Conservation (phyloP, 2,113 vertebrate genomes). For the Rana temporaria region DNA sequence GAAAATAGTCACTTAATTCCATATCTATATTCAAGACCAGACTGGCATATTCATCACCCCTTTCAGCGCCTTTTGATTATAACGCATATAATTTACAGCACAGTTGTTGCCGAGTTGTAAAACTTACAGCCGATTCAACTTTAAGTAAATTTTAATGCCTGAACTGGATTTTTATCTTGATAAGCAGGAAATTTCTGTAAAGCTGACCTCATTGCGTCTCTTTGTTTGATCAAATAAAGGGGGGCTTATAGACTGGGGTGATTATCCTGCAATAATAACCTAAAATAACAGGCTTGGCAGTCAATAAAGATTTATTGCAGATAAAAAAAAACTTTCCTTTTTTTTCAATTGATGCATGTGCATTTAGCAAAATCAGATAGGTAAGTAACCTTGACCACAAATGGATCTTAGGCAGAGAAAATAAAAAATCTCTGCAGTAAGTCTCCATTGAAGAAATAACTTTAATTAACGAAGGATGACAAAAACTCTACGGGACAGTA, state of each 20-base stretch:
- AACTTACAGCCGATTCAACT: constrained; percentile 10
- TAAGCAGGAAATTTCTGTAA: constrained; percentile 61
- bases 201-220: constrained; percentile 68
- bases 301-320: constrained; percentile 66
- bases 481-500: constrained; percentile 59
- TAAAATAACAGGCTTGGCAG: constrained; percentile 70
- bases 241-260: constrained; percentile 66
- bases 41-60: background rate
- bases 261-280: constrained; percentile 73
- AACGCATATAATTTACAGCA: constrained; percentile 27
- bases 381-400: constrained; percentile 66
- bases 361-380: constrained; percentile 64
- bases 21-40: background rate
- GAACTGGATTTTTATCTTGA: constrained; percentile 12
- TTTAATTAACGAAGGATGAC: constrained; percentile 60
- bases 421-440: constrained; percentile 62
- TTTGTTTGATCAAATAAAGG: constrained; percentile 72
- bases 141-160: constrained; percentile 29
- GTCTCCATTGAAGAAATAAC: constrained; percentile 53
- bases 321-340: constrained; percentile 69
- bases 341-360: constrained; percentile 70
- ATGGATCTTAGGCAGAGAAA: constrained; percentile 55
- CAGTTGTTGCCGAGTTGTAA: constrained; percentile 17
- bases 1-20: background rate
- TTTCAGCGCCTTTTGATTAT: constrained; percentile 24